phyloP scores from a whole-genome alignment of 2,888 invertebrate species.

The Norana najaformis region DNA sequence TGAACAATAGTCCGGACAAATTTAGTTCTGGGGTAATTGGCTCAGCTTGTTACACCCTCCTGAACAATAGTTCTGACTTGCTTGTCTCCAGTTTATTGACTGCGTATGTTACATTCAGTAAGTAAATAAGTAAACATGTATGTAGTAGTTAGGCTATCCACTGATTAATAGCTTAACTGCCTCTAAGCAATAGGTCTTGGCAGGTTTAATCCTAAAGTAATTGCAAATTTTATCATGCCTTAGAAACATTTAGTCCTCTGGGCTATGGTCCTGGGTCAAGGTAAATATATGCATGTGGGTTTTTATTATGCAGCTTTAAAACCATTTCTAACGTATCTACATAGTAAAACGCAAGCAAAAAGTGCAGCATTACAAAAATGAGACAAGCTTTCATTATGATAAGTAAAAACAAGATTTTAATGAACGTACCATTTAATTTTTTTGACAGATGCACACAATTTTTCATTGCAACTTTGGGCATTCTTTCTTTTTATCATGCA shows the following conservation, averaged over 20 bases:
- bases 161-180: not conserved
- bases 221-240: no score
- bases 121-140: not conserved
- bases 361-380: not conserved
- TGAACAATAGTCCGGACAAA: no score
- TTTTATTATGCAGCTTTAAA: not conserved
- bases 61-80: not conserved
- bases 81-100: not conserved
- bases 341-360: no score
- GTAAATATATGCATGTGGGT: not conserved
- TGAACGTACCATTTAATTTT: no score
- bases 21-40: no score
- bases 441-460: no score
- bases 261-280: not conserved
- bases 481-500: no score
- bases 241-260: not conserved
- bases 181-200: not conserved
- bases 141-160: not conserved
- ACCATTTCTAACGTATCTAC: not conserved
- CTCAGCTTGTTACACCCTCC: not conserved
- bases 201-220: no score
- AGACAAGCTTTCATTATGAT: no score
- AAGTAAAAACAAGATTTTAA: not conserved
- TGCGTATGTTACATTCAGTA: not conserved
- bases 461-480: no score